These are phyloP conservation scores for Chionis minor DNA, from an alignment of 2,113 vertebrate species.

Conservation along the genomic window DNA sequence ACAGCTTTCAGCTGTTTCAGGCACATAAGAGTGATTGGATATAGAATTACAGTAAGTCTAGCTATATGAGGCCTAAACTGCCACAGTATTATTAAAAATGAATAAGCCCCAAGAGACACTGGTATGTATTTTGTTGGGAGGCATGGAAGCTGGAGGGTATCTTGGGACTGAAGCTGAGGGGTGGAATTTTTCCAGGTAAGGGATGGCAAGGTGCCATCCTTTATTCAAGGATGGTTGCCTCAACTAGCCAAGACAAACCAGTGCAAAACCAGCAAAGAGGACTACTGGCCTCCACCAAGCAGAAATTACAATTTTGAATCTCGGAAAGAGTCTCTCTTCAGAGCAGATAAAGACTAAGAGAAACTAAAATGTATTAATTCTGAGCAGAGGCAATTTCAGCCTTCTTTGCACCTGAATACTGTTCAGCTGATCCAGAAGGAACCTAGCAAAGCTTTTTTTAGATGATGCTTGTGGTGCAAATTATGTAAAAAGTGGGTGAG, in stretches of 20 bases:
- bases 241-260: neutral
- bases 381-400: slow-evolving; percentile 11
- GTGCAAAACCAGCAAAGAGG: neutral
- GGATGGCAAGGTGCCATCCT: neutral
- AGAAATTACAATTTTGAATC: neutral
- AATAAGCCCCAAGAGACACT: neutral
- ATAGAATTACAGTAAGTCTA: neutral
- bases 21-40: neutral
- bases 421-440: slow-evolving; percentile 28
- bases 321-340: neutral
- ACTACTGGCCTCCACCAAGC: neutral
- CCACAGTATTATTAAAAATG: neutral
- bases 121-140: neutral
- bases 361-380: neutral
- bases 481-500: slow-evolving; percentile 38
- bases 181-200: neutral
- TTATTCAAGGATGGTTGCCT: neutral
- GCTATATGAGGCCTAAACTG: neutral
- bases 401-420: neutral
- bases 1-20: neutral
- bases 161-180: neutral
- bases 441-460: slow-evolving; percentile 20
- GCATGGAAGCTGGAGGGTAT: neutral
- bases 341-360: neutral
- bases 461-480: slow-evolving; percentile 24